These are phyloP conservation scores for Spea hammondii DNA, from an alignment of 2,797 vertebrate species.

Conservation along the genomic window DNA sequence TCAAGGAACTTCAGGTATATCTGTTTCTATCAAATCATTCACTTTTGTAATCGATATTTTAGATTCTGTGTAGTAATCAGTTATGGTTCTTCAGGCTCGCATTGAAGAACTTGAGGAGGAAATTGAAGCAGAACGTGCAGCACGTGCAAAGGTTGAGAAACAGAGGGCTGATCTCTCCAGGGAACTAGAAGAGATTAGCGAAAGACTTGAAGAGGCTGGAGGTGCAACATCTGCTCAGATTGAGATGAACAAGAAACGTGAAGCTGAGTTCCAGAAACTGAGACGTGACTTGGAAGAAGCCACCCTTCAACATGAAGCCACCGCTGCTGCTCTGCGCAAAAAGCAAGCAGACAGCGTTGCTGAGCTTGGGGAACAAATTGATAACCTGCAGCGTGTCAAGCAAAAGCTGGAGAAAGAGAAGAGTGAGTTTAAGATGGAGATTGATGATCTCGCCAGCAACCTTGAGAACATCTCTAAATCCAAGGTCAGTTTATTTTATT, in stretches of 20 bases:
- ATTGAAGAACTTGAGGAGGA: constrained; percentile 82
- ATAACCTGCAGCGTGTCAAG: constrained; percentile 73
- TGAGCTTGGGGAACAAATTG: constrained; percentile 74
- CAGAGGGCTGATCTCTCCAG: constrained; percentile 75
- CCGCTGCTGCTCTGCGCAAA: constrained; percentile 67
- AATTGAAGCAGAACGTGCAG: constrained; percentile 76
- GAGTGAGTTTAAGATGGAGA: constrained; percentile 78
- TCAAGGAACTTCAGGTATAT: constrained; percentile 73
- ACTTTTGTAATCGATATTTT: background rate
- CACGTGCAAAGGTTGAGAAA: constrained; percentile 80
- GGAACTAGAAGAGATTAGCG: constrained; percentile 81
- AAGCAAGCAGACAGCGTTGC: constrained; percentile 75
- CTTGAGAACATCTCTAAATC: constrained; percentile 70
- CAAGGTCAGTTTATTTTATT: constrained; percentile 63
- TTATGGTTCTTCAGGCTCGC: constrained; percentile 67
- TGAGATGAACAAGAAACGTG: constrained; percentile 75
- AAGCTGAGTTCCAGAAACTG: constrained; percentile 71
- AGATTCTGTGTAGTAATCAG: background rate
- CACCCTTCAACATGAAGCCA: constrained; percentile 75
- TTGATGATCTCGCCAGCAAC: constrained; percentile 69
- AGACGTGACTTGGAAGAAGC: constrained; percentile 75
- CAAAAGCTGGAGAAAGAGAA: constrained; percentile 81
- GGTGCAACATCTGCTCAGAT: constrained; percentile 72
- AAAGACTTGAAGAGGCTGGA: constrained; percentile 76
- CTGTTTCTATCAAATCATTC: background rate